These are phyloP conservation scores for Ophion costatus DNA, from an alignment of 2,888 invertebrate genomes.

Conservation along the genomic window DNA sequence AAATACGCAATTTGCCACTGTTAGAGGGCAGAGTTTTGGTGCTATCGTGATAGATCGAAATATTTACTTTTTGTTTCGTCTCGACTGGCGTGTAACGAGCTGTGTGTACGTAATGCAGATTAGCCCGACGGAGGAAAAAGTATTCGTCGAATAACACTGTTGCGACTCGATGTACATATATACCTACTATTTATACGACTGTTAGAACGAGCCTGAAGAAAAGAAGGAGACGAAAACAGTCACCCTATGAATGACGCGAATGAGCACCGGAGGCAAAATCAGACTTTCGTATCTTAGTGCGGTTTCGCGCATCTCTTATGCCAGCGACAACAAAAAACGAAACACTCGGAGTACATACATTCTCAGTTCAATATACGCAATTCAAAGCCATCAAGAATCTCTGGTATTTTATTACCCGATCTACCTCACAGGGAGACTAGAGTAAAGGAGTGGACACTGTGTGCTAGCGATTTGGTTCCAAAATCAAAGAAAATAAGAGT, in stretches of 20 bases:
- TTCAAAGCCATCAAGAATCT: neutral
- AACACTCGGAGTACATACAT: conserved; percentile 5
- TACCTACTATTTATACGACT: conserved; percentile 60
- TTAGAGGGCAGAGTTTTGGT: conserved; percentile 20
- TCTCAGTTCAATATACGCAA: conserved; percentile 1
- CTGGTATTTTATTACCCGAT: neutral
- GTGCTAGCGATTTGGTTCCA: too few species aligned
- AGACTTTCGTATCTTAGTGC: neutral
- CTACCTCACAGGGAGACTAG: too few species aligned
- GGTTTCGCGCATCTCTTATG: neutral
- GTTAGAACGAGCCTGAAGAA: conserved; percentile 42
- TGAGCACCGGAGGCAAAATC: neutral
- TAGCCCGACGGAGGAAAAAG: neutral
- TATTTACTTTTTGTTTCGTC: neutral
- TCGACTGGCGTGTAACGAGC: neutral
- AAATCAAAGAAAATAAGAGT: too few species aligned
- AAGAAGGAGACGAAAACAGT: conserved; percentile 29
- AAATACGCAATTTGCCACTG: conserved; percentile 6
- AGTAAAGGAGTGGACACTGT: too few species aligned
- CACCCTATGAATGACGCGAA: conserved; percentile 8
- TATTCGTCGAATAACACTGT: conserved; percentile 24
- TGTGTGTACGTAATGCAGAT: neutral
- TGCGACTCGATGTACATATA: conserved; percentile 58
- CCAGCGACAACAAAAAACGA: conserved; percentile 7
- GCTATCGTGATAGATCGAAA: conserved; percentile 20